A percentile compares a stretch with the other conserved stretches of the same genome.
phyloP scores from a whole-genome alignment of 2,888 invertebrate genomes.

The Caenorhabditis sulstoni region DNA sequence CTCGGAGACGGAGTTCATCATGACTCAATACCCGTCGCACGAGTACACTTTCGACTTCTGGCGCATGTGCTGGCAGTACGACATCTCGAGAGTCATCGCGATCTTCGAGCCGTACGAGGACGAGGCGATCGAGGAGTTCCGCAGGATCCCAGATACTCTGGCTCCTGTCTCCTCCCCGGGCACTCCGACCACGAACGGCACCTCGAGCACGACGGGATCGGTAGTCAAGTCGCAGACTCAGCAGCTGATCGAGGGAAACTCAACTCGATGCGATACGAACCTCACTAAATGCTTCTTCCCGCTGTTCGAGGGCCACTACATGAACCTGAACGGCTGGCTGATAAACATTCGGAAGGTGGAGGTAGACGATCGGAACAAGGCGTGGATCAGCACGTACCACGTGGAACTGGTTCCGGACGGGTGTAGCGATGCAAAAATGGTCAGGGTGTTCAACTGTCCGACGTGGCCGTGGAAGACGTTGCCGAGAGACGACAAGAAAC shows the following conservation, averaged over 20 bases:
- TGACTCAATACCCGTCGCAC: neutral
- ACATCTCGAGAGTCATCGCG: constrained; percentile 10
- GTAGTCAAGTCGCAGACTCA: neutral
- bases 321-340: constrained; percentile 32
- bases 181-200: neutral
- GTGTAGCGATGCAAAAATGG: constrained; percentile 24
- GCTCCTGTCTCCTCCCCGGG: neutral
- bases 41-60: neutral
- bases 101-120: constrained; percentile 35
- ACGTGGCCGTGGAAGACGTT: constrained; percentile 38
- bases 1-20: neutral
- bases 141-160: constrained; percentile 18
- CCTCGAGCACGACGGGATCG: neutral
- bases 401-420: constrained; percentile 25
- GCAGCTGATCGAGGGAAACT: constrained; percentile 11
- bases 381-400: constrained; percentile 15
- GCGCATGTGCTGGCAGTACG: neutral
- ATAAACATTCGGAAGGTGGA: constrained; percentile 29
- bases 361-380: constrained; percentile 14
- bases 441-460: constrained; percentile 26
- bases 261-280: constrained; percentile 9
- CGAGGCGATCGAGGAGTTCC: constrained; percentile 42
- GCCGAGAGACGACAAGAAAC: constrained; percentile 41
- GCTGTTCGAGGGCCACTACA: constrained; percentile 27
- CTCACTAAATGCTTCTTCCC: constrained; percentile 25